A percentile compares a stretch with the other conserved stretches of the same genome.
Conservation (phyloP, 1,140 invertebrate species). For the Papilio polytes region DNA sequence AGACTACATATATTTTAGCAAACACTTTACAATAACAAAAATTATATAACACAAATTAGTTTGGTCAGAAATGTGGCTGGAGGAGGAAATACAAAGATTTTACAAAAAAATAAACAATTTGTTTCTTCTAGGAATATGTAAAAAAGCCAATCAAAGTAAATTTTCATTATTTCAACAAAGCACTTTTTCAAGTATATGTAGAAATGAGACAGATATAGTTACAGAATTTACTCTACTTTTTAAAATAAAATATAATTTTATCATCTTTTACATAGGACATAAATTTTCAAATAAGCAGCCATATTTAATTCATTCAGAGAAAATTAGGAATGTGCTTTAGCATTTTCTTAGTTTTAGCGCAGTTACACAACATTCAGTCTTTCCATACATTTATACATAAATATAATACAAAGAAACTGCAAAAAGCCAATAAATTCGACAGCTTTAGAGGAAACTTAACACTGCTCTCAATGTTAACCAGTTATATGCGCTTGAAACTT, state of each 20-base stretch:
- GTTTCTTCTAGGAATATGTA: too few species aligned
- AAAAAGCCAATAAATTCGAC: not conserved
- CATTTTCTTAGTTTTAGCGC: not conserved
- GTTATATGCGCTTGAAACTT: not conserved
- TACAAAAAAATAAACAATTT: too few species aligned
- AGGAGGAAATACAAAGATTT: too few species aligned
- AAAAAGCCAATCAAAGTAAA: too few species aligned
- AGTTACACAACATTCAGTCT: conserved; percentile 68
- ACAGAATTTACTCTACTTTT: not conserved
- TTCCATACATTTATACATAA: conserved; percentile 68
- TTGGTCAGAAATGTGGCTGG: too few species aligned
- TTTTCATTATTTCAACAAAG: too few species aligned
- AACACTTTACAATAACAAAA: not conserved
- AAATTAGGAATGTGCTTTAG: conserved; percentile 1
- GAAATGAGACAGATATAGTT: not conserved
- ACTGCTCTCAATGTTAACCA: not conserved
- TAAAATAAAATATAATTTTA: not conserved
- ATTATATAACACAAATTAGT: not conserved
- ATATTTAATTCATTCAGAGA: not conserved
- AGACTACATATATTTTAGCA: not conserved
- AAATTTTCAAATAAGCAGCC: not conserved
- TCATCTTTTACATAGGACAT: not conserved
- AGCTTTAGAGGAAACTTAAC: not conserved
- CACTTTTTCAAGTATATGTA: not conserved
- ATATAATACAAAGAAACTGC: conserved; percentile 40